phyloP scores from a whole-genome alignment of 2,797 vertebrate species.

The Melanotaenia boesemani region DNA sequence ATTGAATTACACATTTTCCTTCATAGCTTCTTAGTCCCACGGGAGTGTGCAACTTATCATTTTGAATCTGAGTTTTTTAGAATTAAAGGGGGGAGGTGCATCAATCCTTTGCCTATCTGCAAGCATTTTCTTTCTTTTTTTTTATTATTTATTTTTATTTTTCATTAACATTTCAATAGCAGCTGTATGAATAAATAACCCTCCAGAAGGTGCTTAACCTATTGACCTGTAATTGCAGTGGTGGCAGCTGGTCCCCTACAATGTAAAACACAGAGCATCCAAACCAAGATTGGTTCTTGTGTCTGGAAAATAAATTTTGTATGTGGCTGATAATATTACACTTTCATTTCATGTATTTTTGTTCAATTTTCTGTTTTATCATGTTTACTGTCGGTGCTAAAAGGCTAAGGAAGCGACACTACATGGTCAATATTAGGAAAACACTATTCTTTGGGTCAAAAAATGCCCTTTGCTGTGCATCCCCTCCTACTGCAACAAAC shows the following conservation, averaged over 20 bases:
- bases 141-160: conserved; percentile 38
- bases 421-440: background rate
- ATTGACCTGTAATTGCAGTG: conserved; percentile 64
- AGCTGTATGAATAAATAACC: conserved; percentile 62
- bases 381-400: background rate
- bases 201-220: conserved; percentile 67
- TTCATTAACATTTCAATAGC: conserved; percentile 62
- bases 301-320: background rate
- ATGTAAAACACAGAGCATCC: background rate
- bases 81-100: conserved; percentile 31
- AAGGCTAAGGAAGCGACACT: background rate
- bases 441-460: background rate
- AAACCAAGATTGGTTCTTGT: background rate
- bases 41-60: conserved; percentile 78
- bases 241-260: conserved; percentile 67
- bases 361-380: background rate
- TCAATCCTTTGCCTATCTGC: conserved; percentile 42
- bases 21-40: conserved; percentile 56
- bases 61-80: conserved; percentile 72
- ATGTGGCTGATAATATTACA: background rate
- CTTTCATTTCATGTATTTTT: background rate
- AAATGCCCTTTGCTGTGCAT: no score
- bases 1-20: conserved; percentile 81
- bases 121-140: conserved; percentile 12
- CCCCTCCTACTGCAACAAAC: background rate